Conservation (phyloP, 2,888 invertebrate species). For the Leptinotarsa tumamoca region DNA sequence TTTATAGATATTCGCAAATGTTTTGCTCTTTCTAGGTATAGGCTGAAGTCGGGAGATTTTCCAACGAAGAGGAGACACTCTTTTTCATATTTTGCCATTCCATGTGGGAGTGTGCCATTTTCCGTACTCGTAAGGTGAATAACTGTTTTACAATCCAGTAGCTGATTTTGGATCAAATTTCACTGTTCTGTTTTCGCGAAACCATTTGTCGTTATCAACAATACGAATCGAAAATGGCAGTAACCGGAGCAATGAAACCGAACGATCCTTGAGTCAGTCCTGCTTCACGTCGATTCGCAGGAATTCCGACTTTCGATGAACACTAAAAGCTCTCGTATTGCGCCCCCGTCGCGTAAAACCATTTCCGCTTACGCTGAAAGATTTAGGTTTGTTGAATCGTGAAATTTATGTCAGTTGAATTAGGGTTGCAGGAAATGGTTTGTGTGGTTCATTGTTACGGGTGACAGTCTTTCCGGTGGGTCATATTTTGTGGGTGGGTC, state of each 20-base stretch:
- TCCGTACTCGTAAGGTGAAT: no score
- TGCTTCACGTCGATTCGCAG: background rate
- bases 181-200: no score
- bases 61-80: no score
- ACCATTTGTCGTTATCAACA: no score
- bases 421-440: conserved; percentile 6
- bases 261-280: background rate
- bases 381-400: conserved; percentile 18
- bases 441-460: conserved; percentile 19
- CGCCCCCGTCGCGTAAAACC: background rate
- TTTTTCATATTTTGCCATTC: no score
- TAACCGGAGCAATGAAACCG: background rate
- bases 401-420: conserved; percentile 9
- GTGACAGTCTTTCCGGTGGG: background rate
- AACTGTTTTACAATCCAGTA: no score
- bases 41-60: no score
- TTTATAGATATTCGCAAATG: no score
- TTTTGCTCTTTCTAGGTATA: no score
- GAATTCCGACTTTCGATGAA: background rate
- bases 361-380: conserved; percentile 19
- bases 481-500: background rate
- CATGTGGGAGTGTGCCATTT: no score
- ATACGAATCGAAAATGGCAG: background rate
- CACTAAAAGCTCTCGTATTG: background rate
- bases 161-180: no score